phyloP scores from a whole-genome alignment of 1,140 invertebrate genomes.

The Drosophila ercepeae region DNA sequence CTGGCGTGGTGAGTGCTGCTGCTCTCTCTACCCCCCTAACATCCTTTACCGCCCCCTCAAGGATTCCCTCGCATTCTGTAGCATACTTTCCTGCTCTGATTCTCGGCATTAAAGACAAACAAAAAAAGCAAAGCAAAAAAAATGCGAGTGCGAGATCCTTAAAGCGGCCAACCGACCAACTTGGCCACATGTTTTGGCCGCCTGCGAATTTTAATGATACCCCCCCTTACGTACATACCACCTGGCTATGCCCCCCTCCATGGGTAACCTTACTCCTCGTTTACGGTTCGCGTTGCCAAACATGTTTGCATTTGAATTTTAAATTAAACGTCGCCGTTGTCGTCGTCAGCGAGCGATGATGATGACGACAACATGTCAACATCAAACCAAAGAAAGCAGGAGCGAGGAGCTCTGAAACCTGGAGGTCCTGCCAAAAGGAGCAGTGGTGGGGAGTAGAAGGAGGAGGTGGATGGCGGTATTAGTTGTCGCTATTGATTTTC shows the following conservation, averaged over 20 bases:
- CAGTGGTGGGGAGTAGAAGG: neutral
- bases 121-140: neutral
- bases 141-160: slow-evolving; percentile 26
- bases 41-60: neutral
- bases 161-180: slow-evolving; percentile 49
- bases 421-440: neutral
- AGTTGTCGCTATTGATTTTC: slow-evolving; percentile 66
- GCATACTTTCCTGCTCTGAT: slow-evolving; percentile 75
- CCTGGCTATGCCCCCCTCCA: slow-evolving; percentile 1
- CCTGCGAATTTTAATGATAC: slow-evolving; percentile 75
- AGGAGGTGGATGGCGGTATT: slow-evolving; percentile 15
- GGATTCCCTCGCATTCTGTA: slow-evolving; percentile 44
- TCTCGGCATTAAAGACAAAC: slow-evolving; percentile 50
- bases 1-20: slow-evolving; percentile 55
- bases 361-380: slow-evolving; percentile 59
- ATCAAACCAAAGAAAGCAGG: slow-evolving; percentile 42
- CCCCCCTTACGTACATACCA: slow-evolving; percentile 13
- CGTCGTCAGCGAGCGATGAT: slow-evolving; percentile 39
- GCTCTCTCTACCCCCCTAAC: slow-evolving; percentile 2
- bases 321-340: slow-evolving; percentile 62
- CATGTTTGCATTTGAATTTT: slow-evolving; percentile 78
- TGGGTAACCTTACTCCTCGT: neutral
- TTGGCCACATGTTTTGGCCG: slow-evolving; percentile 61
- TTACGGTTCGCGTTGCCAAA: slow-evolving; percentile 51
- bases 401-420: slow-evolving; percentile 8